Evolutionary conservation across 2,113 vertebrate genomes (phyloP).

Genomic region (Rousettus leschenaultii): DNA sequence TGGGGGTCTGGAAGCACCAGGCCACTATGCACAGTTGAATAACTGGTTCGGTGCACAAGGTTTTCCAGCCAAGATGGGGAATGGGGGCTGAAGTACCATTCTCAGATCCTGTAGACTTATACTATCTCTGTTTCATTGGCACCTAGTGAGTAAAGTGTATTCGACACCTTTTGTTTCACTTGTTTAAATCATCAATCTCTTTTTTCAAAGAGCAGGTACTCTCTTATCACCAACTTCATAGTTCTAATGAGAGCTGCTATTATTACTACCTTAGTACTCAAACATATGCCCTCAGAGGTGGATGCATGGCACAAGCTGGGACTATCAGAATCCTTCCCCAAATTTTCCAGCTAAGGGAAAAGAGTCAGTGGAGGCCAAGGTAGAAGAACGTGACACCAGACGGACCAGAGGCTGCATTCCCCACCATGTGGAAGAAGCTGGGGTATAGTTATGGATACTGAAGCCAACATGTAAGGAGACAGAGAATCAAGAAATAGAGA

Average conservation of each 20-base stretch:
- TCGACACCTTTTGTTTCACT: background rate
- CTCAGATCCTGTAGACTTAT: background rate
- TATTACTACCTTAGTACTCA: background rate
- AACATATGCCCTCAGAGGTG: background rate
- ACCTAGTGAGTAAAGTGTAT: background rate
- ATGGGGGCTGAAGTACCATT: background rate
- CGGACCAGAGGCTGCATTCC: background rate
- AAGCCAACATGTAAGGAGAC: background rate
- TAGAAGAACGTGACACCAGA: background rate
- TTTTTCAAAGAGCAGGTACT: background rate
- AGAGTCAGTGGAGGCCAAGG: background rate
- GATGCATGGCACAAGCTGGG: background rate
- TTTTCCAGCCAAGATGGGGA: background rate
- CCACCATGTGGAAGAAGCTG: background rate
- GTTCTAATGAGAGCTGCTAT: background rate
- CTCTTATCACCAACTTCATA: background rate
- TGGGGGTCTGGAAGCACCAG: background rate
- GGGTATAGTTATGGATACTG: background rate
- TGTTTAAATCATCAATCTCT: background rate
- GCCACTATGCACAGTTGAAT: background rate
- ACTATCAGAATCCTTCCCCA: background rate
- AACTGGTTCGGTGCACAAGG: background rate
- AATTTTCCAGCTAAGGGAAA: background rate
- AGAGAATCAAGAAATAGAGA: background rate
- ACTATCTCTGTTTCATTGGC: background rate